Evolutionary conservation across 2,113 vertebrate species (phyloP).

Genomic region (Cyanoderma ruficeps): DNA sequence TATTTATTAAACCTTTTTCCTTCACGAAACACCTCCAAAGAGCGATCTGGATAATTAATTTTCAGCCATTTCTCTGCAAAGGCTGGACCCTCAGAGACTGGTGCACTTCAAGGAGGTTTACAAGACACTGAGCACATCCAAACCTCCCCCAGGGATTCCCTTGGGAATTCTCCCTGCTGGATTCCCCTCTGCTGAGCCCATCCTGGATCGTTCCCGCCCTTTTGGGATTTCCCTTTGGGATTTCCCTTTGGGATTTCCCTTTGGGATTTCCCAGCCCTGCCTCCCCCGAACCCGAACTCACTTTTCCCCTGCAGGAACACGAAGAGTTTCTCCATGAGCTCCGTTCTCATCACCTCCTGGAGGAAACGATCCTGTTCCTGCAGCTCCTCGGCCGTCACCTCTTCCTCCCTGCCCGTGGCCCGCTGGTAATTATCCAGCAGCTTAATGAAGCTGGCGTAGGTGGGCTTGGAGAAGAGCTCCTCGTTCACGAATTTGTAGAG

Average conservation of each 20-base stretch:
- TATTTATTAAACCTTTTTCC: too few species aligned
- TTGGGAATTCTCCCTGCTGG: background rate
- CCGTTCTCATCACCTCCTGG: conserved; percentile 81
- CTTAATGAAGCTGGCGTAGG: conserved; percentile 82
- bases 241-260: too few species aligned
- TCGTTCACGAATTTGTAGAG: conserved; percentile 86
- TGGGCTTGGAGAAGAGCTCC: conserved; percentile 83
- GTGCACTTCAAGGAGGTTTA: too few species aligned
- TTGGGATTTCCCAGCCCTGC: fast-evolving
- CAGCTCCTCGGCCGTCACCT: conserved; percentile 78
- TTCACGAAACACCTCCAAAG: too few species aligned
- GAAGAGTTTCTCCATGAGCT: conserved; percentile 84
- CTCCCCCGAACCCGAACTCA: conserved; percentile 53
- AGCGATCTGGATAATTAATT: too few species aligned
- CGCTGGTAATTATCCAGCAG: conserved; percentile 90
- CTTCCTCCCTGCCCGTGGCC: conserved; percentile 80
- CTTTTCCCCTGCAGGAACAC: conserved; percentile 83
- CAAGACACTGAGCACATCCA: too few species aligned
- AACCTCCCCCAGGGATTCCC: too few species aligned
- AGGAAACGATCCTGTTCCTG: conserved; percentile 87
- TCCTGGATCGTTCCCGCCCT: background rate
- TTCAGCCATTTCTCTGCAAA: too few species aligned
- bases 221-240: fast-evolving
- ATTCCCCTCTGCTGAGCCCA: background rate
- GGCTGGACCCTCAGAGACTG: too few species aligned